These are phyloP conservation scores for Nineta flava DNA, from an alignment of 2,888 invertebrate genomes.

Conservation along the genomic window DNA sequence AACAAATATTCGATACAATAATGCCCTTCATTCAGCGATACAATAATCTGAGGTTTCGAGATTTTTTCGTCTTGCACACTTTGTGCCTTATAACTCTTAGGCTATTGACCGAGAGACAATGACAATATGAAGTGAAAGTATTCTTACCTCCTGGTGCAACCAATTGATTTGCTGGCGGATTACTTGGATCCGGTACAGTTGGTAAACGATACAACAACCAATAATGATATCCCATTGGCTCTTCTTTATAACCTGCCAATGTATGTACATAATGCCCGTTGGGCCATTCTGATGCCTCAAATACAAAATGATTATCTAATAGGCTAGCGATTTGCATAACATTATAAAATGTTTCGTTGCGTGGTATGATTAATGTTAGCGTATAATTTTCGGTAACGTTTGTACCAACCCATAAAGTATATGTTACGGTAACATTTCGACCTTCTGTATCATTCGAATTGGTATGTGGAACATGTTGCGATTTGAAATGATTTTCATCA, in stretches of 20 bases:
- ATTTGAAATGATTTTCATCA: conserved; percentile 23
- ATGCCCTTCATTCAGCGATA: no score
- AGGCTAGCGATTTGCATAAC: conserved; percentile 50
- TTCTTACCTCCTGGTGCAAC: conserved; percentile 72
- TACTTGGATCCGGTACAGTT: conserved; percentile 60
- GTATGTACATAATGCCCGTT: conserved; percentile 87
- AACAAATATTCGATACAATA: background rate
- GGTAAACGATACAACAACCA: conserved; percentile 76
- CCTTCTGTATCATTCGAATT: conserved; percentile 42
- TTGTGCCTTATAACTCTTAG: no score
- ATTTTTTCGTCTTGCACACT: no score
- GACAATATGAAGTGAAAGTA: background rate
- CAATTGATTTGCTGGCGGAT: conserved; percentile 72
- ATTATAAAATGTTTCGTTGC: conserved; percentile 44
- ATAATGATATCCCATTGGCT: conserved; percentile 74
- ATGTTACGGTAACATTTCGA: conserved; percentile 61
- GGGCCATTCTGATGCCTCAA: conserved; percentile 69
- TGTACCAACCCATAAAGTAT: conserved; percentile 79
- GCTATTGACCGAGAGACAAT: no score
- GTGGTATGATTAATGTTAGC: conserved; percentile 56
- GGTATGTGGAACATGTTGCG: conserved; percentile 24
- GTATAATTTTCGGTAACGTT: conserved; percentile 71
- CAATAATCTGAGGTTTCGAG: no score
- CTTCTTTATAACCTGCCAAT: conserved; percentile 61
- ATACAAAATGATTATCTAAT: conserved; percentile 44